Conservation (phyloP, 2,113 vertebrate genomes). For the Leptosomus discolor region DNA sequence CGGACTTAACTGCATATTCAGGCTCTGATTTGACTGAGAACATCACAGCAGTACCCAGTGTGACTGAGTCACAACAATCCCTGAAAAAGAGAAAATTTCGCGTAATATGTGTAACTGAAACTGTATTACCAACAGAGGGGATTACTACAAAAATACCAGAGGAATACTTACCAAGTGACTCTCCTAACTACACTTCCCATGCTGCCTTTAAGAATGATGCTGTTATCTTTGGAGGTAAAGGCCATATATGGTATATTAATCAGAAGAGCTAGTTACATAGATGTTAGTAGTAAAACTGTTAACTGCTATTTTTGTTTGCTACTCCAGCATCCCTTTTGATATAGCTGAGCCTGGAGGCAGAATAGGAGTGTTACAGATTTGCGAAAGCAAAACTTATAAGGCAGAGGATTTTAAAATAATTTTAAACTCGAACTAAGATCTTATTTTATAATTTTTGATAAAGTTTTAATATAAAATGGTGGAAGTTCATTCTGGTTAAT, state of each 20-base stretch:
- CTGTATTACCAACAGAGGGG: background rate
- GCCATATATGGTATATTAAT: background rate
- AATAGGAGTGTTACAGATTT: background rate
- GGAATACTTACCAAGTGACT: background rate
- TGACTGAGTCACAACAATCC: background rate
- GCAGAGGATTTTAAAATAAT: background rate
- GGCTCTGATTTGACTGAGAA: background rate
- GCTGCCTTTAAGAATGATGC: constrained; percentile 56
- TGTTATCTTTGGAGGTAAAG: constrained; percentile 76
- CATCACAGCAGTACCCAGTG: background rate
- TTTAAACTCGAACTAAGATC: background rate
- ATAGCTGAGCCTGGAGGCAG: background rate
- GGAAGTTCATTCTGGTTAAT: background rate
- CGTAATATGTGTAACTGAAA: constrained; percentile 65
- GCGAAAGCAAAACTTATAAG: background rate
- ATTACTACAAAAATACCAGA: background rate
- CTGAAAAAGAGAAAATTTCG: background rate
- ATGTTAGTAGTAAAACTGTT: background rate
- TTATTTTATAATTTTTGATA: background rate
- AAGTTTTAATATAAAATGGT: background rate
- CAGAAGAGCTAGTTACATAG: background rate
- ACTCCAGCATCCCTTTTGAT: background rate
- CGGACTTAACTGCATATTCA: background rate
- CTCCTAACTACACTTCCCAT: background rate
- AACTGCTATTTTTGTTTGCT: background rate